Base-by-base conservation (phyloP, 2,888 invertebrate genomes). In the Venusia cambrica region DNA sequence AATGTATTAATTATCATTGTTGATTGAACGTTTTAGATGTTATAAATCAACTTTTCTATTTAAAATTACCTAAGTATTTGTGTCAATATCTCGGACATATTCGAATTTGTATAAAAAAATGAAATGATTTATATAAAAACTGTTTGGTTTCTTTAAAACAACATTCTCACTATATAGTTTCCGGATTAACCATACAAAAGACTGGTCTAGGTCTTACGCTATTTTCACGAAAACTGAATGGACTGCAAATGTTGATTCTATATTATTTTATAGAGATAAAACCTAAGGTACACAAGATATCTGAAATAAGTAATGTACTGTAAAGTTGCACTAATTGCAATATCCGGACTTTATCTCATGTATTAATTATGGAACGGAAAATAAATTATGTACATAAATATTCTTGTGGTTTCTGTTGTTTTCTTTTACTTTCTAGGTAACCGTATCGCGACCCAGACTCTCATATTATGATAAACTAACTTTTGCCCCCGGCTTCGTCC, bases 351-450 rank as follows among this genome's bases (percentile, higher is more conserved):
- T 62, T 54, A 49, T 57, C 53, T 54, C 53, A 49, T 61, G 53
- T 62, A n/a, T 62, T 62, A 53, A 54, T 58, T 62, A 57, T 63
- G 58, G 65, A 70, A 58, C 57, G 62, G 62, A 61, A 62, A 57
- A 61, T 57, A 68, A 64, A 66, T 66, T 63, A 70, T 72, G 70
- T 69, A 71, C 64, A 66, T 68, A 69, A 62, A 55, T 60, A 59
- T n/a, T 53, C 38, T 28, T 26, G 14, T 19, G 7, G 19, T 28
- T 31, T 10, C 16, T 25, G 39, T 37, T n/a, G n/a, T n/a, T n/a
- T n/a, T n/a, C n/a, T n/a, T n/a, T n/a, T n/a, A n/a, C n/a, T n/a
- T n/a, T n/a, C n/a, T n/a, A n/a, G n/a, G n/a, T n/a, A n/a, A n/a
- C n/a, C n/a, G n/a, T n/a, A n/a, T n/a, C n/a, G n/a, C n/a, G n/a